Evolutionary conservation across 1,140 invertebrate species (phyloP), one percentile per base, ranked within the genome.

Genomic region (Catajapyx aquilonaris): DNA sequence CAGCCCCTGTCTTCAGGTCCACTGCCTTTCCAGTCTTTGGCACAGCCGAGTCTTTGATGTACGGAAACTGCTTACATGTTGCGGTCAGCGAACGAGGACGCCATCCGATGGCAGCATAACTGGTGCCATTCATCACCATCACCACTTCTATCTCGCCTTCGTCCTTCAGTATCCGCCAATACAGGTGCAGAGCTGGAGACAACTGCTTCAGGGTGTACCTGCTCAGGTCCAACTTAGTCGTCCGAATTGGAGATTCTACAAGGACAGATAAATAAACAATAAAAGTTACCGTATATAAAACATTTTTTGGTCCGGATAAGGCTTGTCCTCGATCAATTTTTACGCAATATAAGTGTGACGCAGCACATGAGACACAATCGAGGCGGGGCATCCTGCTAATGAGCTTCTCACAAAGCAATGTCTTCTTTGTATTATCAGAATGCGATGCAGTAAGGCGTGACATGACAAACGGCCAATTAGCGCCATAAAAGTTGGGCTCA

Each of bases 61-160:
- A 37, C 1, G 81, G 81, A 49, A 80, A 80, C 39, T 78, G 73
- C 48, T 72, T 74, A 48, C 81, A 87, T 10, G 65, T 60, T 13
- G 74, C 66, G 3, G 71, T 80, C 22, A 81, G 48, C 10, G 62
- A 64, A 22, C 59, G 63, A 1, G 85, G 83, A 43, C 81, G 57
- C 81, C 81, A 86, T 7, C 83, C 83, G 7, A 87, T 30, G 41
- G 73, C 85, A n/a, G 76, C 73, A 63, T 86, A 93, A 10, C 77
- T 79, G 1, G 75, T 79, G 1, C 79, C 70, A 46, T 87, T 85
- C 4, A 78, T 79, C 17, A 79, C 66, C 46, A 87, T 66, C 1
- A 87, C 68, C 13, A 87, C 63, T 56, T 93, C 86, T 4, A 93
- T 59, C 59, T 91, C 85, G 19, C 70, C 68, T 10, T 71, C 65